Base-by-base conservation (phyloP, 2,113 vertebrate species). In the Sus scrofa region DNA sequence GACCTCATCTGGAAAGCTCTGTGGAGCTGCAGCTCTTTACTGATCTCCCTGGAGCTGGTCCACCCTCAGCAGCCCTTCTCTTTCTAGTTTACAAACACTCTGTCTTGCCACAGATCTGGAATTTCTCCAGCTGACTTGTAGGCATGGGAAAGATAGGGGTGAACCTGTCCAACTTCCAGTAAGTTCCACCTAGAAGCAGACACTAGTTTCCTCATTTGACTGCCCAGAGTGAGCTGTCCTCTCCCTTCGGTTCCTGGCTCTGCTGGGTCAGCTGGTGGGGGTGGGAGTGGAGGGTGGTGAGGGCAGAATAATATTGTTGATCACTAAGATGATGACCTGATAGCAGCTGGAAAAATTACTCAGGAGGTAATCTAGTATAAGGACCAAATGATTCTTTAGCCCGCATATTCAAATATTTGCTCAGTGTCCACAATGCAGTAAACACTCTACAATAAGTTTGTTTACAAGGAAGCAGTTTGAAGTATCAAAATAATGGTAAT, bases 91-190 rank as follows among this genome's bases (percentile, higher is more conserved):
- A 26, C 30, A 89, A 79, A 70, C 7, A 16, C 50, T 74, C 52
- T 6, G 3, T 9, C 93, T 93, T 3, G 1, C 78, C 30, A 9
- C 68, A 44, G 11, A 73, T 16, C 93, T 44, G 52, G 50, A 50
- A 22, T 82, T 95, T 77, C 73, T 68, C 77, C 71, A 77, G 79
- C 65, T 90, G 63, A 78, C 60, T 73, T 58, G 44, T n/a, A 54
- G 77, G 85, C n/a, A 1, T n/a, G 27, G 58, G 67, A 79, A 92
- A 87, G 73, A 87, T n/a, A 73, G 0, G 0, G 44, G 71, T 34
- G 54, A 79, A n/a, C 44, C 56, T 63, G 68, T 65, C 62, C 63
- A 18, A n/a, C 26, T 78, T 71, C 67, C 77, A 86, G 44, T 52
- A 70, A 39, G 79, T 44, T 77, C 73, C 0, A 0, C 67, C 52